Evolutionary conservation across 2,113 vertebrate genomes (phyloP), one percentile per base, ranked within the genome.

Genomic region (Periophthalmus modestus): DNA sequence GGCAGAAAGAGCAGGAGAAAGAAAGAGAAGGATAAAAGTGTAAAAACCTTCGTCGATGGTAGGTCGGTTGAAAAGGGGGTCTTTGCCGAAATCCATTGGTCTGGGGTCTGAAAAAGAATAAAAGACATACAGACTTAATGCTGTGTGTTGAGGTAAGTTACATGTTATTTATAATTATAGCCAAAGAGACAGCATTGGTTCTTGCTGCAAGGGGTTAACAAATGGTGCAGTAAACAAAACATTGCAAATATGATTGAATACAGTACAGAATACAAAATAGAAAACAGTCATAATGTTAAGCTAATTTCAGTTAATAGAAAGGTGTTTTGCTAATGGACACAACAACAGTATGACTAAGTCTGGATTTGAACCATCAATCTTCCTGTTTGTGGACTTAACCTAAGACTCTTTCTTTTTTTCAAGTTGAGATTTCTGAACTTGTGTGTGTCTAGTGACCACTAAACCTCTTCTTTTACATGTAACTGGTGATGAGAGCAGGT

Each of bases 81-180:
- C 89, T 71, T 94, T 93, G 33, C 88, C 93, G 5, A 92, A 92
- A 83, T 94, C 93, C 15, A 91, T 82, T 0, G 90, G 88, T 72
- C 90, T 91, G 69, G 85, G 89, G 74, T 94, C 94, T 94, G 89
- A 74, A 57, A 67, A 63, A 84, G 68, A 88, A 65, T 85, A 77
- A 88, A n/a, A 86, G 58, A 74, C 68, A 18, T 46, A 74, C 21
- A 46, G 58, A 5, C 43, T 87, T 76, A 82, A 83, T 85, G 72
- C 75, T 46, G 67, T 62, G 0, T 66, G 63, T 69, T 34, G 77
- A 67, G 63, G 69, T 52, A 66, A 67, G 7, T 39, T 0, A 39
- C 7, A 5, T 39, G 36, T 9, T 9, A 43, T 43, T 43, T 10
- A 43, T 43, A 43, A 43, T 7, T 43, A 43, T 10, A 43, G 39